A percentile compares a stretch with the other conserved stretches of the same genome.
Conservation (phyloP, 2,113 vertebrate species). For the Aspiorhynchus laticeps region DNA sequence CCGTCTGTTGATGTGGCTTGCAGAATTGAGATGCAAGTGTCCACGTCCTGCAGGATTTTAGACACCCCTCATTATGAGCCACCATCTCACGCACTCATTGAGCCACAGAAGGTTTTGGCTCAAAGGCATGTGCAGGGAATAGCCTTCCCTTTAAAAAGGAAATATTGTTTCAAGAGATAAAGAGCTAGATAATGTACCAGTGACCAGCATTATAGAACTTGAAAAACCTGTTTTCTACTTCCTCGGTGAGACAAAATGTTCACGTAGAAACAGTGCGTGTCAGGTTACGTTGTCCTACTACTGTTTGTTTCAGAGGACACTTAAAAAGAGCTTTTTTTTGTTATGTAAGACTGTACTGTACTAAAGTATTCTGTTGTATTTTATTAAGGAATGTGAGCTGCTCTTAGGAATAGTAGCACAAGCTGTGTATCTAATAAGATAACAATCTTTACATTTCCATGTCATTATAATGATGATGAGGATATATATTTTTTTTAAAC, state of each 20-base stretch:
- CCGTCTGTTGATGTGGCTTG: neutral
- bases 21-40: neutral
- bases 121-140: neutral
- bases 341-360: neutral
- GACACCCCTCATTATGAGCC: neutral
- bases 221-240: slow-evolving; percentile 76
- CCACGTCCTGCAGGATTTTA: neutral
- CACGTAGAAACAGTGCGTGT: slow-evolving; percentile 42
- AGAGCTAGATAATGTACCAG: slow-evolving; percentile 40
- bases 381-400: neutral
- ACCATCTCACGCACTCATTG: neutral
- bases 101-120: neutral
- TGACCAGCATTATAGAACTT: slow-evolving; percentile 61
- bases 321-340: neutral
- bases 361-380: neutral
- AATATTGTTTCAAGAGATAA: slow-evolving; percentile 30
- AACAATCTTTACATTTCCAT: neutral
- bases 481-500: neutral
- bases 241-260: slow-evolving; percentile 48
- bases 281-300: slow-evolving; percentile 36
- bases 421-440: neutral
- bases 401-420: neutral
- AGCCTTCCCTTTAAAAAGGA: slow-evolving; percentile 17
- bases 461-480: neutral
- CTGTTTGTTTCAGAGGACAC: neutral